Evolutionary conservation across 2,888 invertebrate genomes (phyloP).

Genomic region (Microplitis manilae): DNA sequence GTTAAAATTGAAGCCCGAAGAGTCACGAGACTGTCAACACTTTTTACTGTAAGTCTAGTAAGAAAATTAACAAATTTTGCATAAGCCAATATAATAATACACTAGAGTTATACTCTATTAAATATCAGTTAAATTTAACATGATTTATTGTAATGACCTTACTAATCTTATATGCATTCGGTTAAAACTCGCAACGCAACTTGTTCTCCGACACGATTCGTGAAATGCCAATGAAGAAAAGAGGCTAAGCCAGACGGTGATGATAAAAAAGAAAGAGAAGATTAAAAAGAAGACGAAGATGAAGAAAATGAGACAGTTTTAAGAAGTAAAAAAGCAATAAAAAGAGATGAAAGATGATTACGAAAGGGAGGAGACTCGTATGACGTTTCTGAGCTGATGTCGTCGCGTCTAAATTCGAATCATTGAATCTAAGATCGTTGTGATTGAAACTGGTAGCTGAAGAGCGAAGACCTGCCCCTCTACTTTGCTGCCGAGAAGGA

Average conservation of each 20-base stretch:
- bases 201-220: conserved; percentile 34
- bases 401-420: conserved; percentile 54
- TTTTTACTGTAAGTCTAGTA: conserved; percentile 64
- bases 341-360: conserved; percentile 48
- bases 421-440: conserved; percentile 40
- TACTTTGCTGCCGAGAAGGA: conserved; percentile 31
- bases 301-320: conserved; percentile 6
- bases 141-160: not conserved
- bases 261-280: not conserved
- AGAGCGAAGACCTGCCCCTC: conserved; percentile 29
- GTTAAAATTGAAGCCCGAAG: conserved; percentile 58
- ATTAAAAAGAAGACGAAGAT: conserved; percentile 27
- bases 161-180: conserved; percentile 11
- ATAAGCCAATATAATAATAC: not conserved
- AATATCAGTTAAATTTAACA: not conserved
- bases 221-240: conserved; percentile 32
- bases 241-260: not conserved
- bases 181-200: conserved; percentile 17
- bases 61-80: not conserved
- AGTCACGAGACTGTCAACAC: conserved; percentile 57
- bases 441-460: conserved; percentile 31
- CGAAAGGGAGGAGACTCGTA: conserved; percentile 54
- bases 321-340: conserved; percentile 30
- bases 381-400: conserved; percentile 47
- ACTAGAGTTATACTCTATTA: not conserved